Percentiles rank a stretch among this genome's conserved stretches.
These are phyloP conservation scores for Ophion obscuratus DNA, from an alignment of 2,888 invertebrate genomes.

Conservation along the genomic window DNA sequence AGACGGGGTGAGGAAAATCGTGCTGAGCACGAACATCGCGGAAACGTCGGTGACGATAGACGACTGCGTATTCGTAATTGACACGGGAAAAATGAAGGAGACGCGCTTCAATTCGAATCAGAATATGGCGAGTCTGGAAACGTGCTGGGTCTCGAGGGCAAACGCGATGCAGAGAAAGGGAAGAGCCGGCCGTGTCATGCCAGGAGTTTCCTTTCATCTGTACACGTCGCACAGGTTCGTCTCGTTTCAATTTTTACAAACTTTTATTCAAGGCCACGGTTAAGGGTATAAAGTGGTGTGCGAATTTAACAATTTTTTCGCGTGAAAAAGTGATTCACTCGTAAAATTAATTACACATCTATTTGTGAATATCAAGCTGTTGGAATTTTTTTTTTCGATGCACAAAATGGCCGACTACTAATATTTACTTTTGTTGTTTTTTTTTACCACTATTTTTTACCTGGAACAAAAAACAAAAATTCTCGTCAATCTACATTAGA, in stretches of 20 bases:
- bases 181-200: conserved; percentile 95
- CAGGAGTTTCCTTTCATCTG: conserved; percentile 94
- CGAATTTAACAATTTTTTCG: too few species aligned
- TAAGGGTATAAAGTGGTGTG: too few species aligned
- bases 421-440: too few species aligned
- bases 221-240: conserved; percentile 89
- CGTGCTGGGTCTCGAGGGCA: conserved; percentile 95
- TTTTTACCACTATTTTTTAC: too few species aligned
- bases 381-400: too few species aligned
- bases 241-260: neutral
- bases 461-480: too few species aligned
- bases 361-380: too few species aligned
- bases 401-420: too few species aligned
- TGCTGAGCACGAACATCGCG: conserved; percentile 95
- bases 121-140: conserved; percentile 94
- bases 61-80: conserved; percentile 97
- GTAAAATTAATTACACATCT: too few species aligned
- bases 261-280: too few species aligned
- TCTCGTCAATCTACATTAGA: too few species aligned
- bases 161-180: conserved; percentile 96
- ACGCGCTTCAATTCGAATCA: conserved; percentile 92
- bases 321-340: too few species aligned
- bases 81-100: conserved; percentile 96
- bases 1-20: conserved; percentile 92
- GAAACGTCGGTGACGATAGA: conserved; percentile 98